A percentile compares a stretch with the other conserved stretches of the same genome.
These are phyloP conservation scores for Ylistrum balloti DNA, from an alignment of 1,140 invertebrate species.

Conservation along the genomic window DNA sequence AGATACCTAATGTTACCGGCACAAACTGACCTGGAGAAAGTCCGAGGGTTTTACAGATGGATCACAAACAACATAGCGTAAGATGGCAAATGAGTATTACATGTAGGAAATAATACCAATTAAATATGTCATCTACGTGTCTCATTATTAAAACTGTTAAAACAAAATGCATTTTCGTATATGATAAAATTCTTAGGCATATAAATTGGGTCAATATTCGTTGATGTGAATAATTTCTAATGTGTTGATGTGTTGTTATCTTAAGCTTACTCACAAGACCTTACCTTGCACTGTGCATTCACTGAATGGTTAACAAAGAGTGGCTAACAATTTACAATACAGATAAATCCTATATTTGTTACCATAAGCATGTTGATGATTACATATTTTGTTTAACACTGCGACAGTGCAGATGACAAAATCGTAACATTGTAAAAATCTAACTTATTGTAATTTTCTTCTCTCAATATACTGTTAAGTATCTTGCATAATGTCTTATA, in stretches of 20 bases:
- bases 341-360: too few species aligned
- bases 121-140: background rate
- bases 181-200: background rate
- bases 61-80: constrained; percentile 58
- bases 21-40: constrained; percentile 46
- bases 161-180: background rate
- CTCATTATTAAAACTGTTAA: background rate
- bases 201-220: too few species aligned
- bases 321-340: background rate
- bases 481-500: too few species aligned
- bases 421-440: too few species aligned
- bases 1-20: constrained; percentile 47
- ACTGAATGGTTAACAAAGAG: background rate
- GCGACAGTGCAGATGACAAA: too few species aligned
- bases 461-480: too few species aligned
- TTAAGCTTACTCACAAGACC: background rate
- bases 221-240: too few species aligned
- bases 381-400: too few species aligned
- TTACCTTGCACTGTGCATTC: background rate
- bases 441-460: too few species aligned
- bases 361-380: too few species aligned
- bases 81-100: background rate
- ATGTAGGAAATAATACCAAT: background rate
- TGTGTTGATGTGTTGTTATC: too few species aligned
- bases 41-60: constrained; percentile 55